Evolutionary conservation across 2,797 vertebrate species (phyloP), one percentile per base, ranked within the genome.

Genomic region (Menidia menidia): DNA sequence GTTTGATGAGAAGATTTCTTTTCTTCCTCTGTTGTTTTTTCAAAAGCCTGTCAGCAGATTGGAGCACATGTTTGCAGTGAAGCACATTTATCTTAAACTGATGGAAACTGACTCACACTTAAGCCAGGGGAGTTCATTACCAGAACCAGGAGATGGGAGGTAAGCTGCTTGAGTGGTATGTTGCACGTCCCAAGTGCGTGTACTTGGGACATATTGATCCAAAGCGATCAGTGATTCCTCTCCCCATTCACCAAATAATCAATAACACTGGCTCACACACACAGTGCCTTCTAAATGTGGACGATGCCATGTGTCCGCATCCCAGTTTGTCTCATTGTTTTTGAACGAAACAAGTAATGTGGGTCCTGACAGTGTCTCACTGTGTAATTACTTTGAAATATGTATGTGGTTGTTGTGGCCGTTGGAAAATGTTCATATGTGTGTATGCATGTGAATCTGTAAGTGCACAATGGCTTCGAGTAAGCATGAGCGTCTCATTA

Each of bases 261-360:
- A 73, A 80, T 85, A 71, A 33, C 43, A 65, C n/a, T 2, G 66
- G 35, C 65, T 50, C 45, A 51, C 76, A 51, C 62, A 41, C 61
- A 42, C 47, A 73, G 69, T 59, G 32, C 71, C 78, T 83, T 81
- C 78, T 71, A 53, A 56, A 72, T 60, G 68, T 9, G 45, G 70
- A 67, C 88, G 85, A 87, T 73, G 58, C 88, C 77, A 77, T 85
- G 31, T 43, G 32, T 55, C 54, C 18, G 1, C 48, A 64, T 75
- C 79, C 79, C 82, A 77, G 63, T 41, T 71, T 76, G 35, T 56
- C 10, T 43, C 69, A 57, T 63, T 80, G 83, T 78, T 84, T 80
- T 42, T 72, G 71, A 74, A 85, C 80, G 77, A 75, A 66, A 79
- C 12, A 13, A 75, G 65, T 78, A 60, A 72, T 79, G 43, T 4